Evolutionary conservation across 2,797 vertebrate species (phyloP), one percentile per base, ranked within the genome.

Genomic region (Myotis pilosus): DNA sequence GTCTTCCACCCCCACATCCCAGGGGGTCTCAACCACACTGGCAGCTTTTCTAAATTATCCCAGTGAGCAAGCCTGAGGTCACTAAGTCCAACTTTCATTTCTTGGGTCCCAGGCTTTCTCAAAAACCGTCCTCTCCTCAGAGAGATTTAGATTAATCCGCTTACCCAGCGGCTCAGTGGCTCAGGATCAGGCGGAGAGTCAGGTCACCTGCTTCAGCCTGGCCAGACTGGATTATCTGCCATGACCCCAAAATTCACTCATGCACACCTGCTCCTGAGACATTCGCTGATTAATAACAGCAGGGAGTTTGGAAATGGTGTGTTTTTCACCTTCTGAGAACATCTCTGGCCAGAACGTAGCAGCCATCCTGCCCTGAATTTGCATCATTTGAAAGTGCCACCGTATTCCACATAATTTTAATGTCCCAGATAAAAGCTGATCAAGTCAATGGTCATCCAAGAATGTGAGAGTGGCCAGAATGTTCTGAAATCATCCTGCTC

Each of bases 211-310:
- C 80, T 82, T 89, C 10, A 47, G 94, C 72, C 87, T 25, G 44
- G 68, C 94, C 47, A 89, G 93, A 79, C 85, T 11, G 0, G 41
- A 74, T 96, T 95, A 96, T 78, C 74, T 5, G 6, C 90, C 1
- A 4, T 95, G 95, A 96, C 95, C 96, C 76, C 85, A 51, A 94
- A 97, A 96, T 76, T 74, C 85, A 66, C 72, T 94, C 91, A 89
- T 38, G 83, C 75, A 15, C 47, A 68, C 71, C 91, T 66, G 93
- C 82, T 82, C 81, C 71, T 49, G 36, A 74, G 76, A 49, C 3
- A 2, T 57, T 30, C 12, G 36, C 90, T 94, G 90, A 95, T 82
- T 87, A 78, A 76, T 33, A 57, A 53, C 88, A 86, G 95, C 55
- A 17, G 93, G 95, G 55, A 38, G 25, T 51, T 51, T 41, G 81